Percentiles rank a stretch among this genome's conserved stretches.
These are phyloP conservation scores for Equus quagga DNA, from an alignment of 2,113 vertebrate species.

Conservation along the genomic window DNA sequence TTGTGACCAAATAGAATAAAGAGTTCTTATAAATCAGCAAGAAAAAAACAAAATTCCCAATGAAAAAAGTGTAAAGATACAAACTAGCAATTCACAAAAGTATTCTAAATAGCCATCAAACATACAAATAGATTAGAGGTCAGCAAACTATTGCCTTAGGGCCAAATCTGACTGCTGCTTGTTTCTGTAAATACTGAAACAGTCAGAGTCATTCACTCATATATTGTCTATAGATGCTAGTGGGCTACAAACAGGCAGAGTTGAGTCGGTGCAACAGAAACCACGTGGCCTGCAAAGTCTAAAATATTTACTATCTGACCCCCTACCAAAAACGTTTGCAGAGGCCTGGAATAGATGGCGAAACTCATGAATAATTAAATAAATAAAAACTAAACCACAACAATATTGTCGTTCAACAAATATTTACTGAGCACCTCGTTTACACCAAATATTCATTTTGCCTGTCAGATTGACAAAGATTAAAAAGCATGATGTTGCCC, in stretches of 20 bases:
- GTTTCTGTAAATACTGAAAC: background rate
- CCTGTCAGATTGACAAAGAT: background rate
- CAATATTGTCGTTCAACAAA: background rate
- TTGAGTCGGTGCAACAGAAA: background rate
- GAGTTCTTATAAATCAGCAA: background rate
- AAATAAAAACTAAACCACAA: background rate
- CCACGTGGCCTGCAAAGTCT: background rate
- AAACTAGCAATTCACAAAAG: slow-evolving; percentile 6
- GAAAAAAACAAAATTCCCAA: background rate
- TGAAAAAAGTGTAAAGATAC: slow-evolving; percentile 6
- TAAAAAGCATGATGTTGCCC: background rate
- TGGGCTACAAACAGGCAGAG: background rate
- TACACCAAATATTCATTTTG: background rate
- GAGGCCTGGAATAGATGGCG: background rate
- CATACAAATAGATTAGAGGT: background rate
- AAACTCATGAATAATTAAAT: slow-evolving; percentile 2
- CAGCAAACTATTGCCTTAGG: background rate
- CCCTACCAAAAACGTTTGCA: background rate
- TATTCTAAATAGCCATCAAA: background rate
- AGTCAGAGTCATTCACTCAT: background rate
- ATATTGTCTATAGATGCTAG: background rate
- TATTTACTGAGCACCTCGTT: background rate
- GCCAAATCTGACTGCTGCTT: background rate
- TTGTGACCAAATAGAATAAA: background rate
- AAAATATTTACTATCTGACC: background rate